phyloP scores from a whole-genome alignment of 2,797 vertebrate species.

The Forpus xanthops region DNA sequence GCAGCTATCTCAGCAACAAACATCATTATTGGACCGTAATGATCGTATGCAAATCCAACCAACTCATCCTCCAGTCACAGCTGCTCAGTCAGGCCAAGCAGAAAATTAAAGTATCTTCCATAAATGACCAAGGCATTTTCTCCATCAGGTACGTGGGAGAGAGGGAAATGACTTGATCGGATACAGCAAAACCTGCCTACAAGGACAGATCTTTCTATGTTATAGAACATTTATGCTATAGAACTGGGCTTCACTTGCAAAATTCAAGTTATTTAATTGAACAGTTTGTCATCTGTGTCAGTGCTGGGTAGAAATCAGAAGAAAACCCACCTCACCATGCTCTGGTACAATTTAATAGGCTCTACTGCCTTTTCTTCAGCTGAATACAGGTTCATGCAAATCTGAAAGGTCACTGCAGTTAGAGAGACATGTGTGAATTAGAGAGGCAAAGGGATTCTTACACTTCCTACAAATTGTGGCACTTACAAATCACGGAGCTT shows the following conservation, averaged over 20 bases:
- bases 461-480: background rate
- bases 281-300: background rate
- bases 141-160: background rate
- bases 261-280: background rate
- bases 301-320: background rate
- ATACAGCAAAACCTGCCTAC: background rate
- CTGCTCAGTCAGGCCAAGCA: conserved; percentile 11
- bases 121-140: background rate
- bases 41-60: background rate
- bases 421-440: background rate
- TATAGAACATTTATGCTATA: background rate
- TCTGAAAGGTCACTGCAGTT: background rate
- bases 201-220: background rate
- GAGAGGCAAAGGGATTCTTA: background rate
- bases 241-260: background rate
- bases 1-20: background rate
- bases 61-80: background rate
- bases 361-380: background rate
- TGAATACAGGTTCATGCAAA: background rate
- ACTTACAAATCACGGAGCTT: background rate
- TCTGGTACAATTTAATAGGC: background rate
- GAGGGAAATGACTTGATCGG: background rate
- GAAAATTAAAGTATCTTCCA: background rate
- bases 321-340: background rate
- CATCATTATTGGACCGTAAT: background rate